These are phyloP conservation scores for Xerus rutilus DNA, from an alignment of 2,797 vertebrate genomes.

Conservation along the genomic window DNA sequence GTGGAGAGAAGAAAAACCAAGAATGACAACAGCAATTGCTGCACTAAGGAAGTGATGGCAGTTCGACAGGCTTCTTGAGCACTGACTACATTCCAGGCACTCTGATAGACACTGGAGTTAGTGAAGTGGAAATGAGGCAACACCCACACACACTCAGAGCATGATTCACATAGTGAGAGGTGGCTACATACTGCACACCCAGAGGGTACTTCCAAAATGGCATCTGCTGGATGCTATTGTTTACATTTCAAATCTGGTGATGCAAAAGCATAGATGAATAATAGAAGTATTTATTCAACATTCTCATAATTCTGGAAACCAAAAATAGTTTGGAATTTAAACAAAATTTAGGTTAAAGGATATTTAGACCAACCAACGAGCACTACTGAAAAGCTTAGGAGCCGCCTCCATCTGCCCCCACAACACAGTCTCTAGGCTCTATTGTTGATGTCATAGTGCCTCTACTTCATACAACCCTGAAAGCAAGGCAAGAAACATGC, in stretches of 20 bases:
- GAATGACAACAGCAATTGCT: neutral
- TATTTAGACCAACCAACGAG: neutral
- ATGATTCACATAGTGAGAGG: neutral
- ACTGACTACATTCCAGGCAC: neutral
- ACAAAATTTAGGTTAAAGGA: neutral
- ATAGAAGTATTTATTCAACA: neutral
- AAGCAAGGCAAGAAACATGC: neutral
- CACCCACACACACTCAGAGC: neutral
- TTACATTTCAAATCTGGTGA: slow-evolving; percentile 38
- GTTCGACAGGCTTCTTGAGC: neutral
- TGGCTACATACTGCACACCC: neutral
- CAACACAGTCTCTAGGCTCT: neutral
- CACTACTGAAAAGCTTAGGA: neutral
- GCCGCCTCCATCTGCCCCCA: neutral
- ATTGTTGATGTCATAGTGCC: neutral
- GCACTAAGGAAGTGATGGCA: neutral
- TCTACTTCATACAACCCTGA: neutral
- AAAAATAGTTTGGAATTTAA: slow-evolving; percentile 45
- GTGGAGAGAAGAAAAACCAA: neutral
- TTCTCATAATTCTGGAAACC: neutral
- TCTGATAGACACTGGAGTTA: neutral
- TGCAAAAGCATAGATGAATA: neutral
- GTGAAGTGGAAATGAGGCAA: neutral
- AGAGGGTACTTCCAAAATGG: neutral
- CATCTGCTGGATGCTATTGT: neutral